Conservation (phyloP, 92 coral and sea anemone genomes). For the Phymanthus crucifer region DNA sequence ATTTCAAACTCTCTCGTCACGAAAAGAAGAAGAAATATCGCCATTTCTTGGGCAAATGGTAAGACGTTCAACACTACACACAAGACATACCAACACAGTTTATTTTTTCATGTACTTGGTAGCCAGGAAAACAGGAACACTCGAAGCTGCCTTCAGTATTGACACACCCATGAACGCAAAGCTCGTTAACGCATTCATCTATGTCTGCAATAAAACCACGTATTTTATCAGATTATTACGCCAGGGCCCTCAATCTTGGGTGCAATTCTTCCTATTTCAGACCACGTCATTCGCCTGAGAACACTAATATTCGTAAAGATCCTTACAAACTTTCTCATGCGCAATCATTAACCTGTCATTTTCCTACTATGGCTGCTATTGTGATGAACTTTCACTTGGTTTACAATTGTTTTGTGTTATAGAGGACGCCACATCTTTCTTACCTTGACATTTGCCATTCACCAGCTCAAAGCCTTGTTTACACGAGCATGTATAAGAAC, state of each 20-base stretch:
- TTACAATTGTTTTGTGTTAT: not conserved
- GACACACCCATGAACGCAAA: slow-evolving; percentile 72
- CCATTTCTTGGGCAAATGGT: no score
- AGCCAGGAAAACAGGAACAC: slow-evolving; percentile 76
- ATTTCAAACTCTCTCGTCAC: no score
- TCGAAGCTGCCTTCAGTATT: slow-evolving; percentile 66
- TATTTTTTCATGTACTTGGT: slow-evolving; percentile 16
- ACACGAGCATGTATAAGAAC: slow-evolving; percentile 62
- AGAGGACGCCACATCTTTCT: no score
- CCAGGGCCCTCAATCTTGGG: no score
- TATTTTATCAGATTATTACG: not conserved
- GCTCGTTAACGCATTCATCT: slow-evolving; percentile 68
- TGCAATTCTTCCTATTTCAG: no score
- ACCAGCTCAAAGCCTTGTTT: slow-evolving; percentile 50
- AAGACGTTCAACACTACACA: no score
- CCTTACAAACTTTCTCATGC: no score
- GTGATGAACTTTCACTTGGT: not conserved
- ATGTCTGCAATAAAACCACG: slow-evolving; percentile 48
- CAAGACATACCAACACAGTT: slow-evolving; percentile 49
- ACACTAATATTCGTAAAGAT: no score
- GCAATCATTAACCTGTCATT: no score
- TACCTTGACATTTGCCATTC: slow-evolving; percentile 62
- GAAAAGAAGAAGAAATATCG: no score
- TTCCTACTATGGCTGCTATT: no score
- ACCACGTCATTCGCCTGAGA: no score